Conservation (phyloP, 1,140 invertebrate genomes). For the Atta colombica region DNA sequence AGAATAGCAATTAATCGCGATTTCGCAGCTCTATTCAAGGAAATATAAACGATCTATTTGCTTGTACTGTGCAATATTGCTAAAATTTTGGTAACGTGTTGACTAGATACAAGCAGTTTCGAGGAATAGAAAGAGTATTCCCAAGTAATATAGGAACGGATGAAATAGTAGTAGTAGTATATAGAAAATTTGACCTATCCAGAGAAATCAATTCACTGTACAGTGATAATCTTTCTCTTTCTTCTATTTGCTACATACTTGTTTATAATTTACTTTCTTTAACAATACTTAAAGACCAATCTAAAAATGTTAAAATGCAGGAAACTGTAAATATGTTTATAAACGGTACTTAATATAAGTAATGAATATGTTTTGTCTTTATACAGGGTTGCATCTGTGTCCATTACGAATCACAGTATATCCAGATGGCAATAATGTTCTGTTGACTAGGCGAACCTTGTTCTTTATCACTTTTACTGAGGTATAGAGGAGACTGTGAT, state of each 20-base stretch:
- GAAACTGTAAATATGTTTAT: constrained; percentile 60
- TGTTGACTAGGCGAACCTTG: constrained; percentile 70
- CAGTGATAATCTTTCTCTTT: background rate
- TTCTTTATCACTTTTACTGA: constrained; percentile 56
- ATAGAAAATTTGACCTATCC: constrained; percentile 62
- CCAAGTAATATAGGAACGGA: constrained; percentile 24
- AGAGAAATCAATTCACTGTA: constrained; percentile 15
- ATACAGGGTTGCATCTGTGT: constrained; percentile 45
- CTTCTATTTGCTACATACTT: constrained; percentile 16
- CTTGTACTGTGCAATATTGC: constrained; percentile 68
- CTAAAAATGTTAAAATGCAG: constrained; percentile 61
- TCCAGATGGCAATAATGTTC: constrained; percentile 51
- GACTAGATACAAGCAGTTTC: constrained; percentile 72
- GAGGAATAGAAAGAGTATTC: constrained; percentile 57
- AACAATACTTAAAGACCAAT: constrained; percentile 53
- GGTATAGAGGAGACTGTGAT: constrained; percentile 10
- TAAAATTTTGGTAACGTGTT: constrained; percentile 68
- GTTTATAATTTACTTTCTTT: constrained; percentile 43
- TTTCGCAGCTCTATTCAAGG: constrained; percentile 40
- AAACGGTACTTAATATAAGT: constrained; percentile 48
- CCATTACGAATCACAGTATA: constrained; percentile 60
- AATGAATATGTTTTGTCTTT: constrained; percentile 68
- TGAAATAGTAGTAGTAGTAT: constrained; percentile 60
- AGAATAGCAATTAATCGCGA: constrained; percentile 7
- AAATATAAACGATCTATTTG: constrained; percentile 68